phyloP scores from a whole-genome alignment of 2,888 invertebrate genomes.

The Leptinotarsa rubiginosa region DNA sequence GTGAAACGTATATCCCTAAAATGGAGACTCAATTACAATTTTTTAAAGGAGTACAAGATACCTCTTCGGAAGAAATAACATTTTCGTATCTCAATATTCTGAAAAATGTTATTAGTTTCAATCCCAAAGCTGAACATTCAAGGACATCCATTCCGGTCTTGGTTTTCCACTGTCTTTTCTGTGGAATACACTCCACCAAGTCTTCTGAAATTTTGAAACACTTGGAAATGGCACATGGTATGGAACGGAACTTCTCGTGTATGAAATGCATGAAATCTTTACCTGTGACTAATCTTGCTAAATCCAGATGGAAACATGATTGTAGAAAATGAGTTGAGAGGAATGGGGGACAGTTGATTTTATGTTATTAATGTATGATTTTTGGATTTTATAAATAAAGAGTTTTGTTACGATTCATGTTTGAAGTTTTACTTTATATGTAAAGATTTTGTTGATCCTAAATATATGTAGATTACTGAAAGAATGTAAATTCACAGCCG shows the following conservation, averaged over 20 bases:
- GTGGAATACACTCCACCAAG: conserved; percentile 36
- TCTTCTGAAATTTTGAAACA: conserved; percentile 42
- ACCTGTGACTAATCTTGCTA: conserved; percentile 39
- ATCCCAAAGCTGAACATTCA: background rate
- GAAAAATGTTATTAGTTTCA: conserved; percentile 20
- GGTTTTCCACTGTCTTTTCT: conserved; percentile 46
- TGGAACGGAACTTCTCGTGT: conserved; percentile 53
- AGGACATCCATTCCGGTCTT: conserved; percentile 22
- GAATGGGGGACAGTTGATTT: background rate
- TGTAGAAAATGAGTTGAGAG: conserved; percentile 28
- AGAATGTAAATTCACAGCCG: too few relatives aligned
- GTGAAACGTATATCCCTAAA: conserved; percentile 52
- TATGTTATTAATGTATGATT: background rate
- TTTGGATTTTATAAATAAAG: background rate
- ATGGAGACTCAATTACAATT: conserved; percentile 46
- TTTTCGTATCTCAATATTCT: conserved; percentile 42
- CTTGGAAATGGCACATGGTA: conserved; percentile 47
- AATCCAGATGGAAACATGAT: conserved; percentile 48
- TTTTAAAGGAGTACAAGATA: conserved; percentile 41
- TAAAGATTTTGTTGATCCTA: too few relatives aligned
- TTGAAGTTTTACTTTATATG: too few relatives aligned
- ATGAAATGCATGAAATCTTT: conserved; percentile 45
- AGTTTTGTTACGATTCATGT: background rate
- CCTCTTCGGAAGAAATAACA: conserved; percentile 29
- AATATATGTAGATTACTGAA: too few relatives aligned